These are phyloP conservation scores for Archilochus colubris DNA, from an alignment of 2,113 vertebrate genomes.

Conservation along the genomic window DNA sequence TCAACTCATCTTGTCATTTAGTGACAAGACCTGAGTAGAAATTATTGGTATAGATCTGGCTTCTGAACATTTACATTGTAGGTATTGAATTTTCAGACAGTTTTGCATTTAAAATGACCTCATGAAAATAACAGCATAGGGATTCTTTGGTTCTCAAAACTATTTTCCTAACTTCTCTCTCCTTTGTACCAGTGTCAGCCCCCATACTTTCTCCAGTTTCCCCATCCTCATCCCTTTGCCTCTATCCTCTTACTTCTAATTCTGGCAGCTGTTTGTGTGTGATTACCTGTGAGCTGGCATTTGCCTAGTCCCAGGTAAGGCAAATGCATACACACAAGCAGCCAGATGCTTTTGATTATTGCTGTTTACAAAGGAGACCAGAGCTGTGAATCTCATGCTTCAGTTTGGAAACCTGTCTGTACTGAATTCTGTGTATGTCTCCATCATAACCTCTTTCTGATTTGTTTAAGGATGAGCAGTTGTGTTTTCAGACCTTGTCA, in stretches of 20 bases:
- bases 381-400: background rate
- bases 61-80: background rate
- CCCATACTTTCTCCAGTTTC: background rate
- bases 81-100: slow-evolving; percentile 14
- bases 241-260: background rate
- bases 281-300: slow-evolving; percentile 26
- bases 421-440: background rate
- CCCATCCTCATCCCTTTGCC: background rate
- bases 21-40: background rate
- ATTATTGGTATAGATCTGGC: background rate
- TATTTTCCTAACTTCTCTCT: background rate
- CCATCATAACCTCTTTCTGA: background rate
- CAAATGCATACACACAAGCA: background rate
- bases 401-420: background rate
- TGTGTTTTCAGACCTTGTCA: background rate
- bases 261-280: background rate
- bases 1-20: background rate
- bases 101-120: slow-evolving; percentile 12
- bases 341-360: slow-evolving; percentile 59
- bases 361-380: slow-evolving; percentile 33
- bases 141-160: background rate
- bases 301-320: background rate
- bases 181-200: background rate
- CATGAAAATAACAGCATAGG: background rate
- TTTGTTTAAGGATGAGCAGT: slow-evolving; percentile 2